phyloP scores from a whole-genome alignment of 2,113 vertebrate genomes.

The Notiomystis cincta region DNA sequence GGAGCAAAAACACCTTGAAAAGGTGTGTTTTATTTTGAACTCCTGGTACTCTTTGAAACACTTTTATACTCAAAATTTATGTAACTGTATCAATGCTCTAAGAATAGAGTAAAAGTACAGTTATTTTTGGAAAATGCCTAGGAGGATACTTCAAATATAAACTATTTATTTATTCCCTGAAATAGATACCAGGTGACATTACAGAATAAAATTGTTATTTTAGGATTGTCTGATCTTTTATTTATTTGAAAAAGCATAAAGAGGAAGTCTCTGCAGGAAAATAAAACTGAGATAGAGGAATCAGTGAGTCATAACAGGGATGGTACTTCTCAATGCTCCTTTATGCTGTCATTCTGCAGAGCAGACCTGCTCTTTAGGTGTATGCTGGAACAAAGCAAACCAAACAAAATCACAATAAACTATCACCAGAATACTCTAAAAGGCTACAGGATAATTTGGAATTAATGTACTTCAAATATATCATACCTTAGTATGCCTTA shows the following conservation, averaged over 20 bases:
- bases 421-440: neutral
- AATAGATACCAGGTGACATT: neutral
- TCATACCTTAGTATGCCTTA: neutral
- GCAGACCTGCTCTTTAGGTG: neutral
- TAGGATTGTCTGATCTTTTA: neutral
- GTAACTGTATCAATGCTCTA: neutral
- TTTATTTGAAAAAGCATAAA: neutral
- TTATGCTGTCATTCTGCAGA: neutral
- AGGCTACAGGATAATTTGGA: neutral
- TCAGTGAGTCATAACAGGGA: neutral
- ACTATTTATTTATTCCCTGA: neutral
- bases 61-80: neutral
- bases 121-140: neutral
- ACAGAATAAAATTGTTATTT: neutral
- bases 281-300: neutral
- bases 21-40: neutral
- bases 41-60: neutral
- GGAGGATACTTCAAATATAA: neutral
- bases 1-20: neutral
- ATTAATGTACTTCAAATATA: neutral
- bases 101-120: neutral
- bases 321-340: neutral
- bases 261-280: neutral
- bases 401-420: neutral
- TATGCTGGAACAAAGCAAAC: neutral